These are phyloP conservation scores for Adrianichthys oophorus DNA, from an alignment of 2,797 vertebrate species.

Conservation along the genomic window DNA sequence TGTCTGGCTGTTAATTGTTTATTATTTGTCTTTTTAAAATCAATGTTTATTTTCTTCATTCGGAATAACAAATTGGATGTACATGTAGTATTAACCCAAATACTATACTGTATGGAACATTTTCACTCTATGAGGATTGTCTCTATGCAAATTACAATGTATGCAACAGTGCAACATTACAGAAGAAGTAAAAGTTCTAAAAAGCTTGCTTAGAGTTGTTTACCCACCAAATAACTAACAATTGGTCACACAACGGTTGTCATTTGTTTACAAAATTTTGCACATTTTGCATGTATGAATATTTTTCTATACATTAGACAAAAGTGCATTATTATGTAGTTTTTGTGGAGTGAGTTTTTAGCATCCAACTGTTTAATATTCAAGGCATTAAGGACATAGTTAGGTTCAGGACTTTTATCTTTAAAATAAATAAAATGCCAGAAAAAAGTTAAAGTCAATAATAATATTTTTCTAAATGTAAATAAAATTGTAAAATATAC, in stretches of 20 bases:
- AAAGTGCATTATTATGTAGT: not conserved
- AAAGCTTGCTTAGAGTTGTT: conserved; percentile 11
- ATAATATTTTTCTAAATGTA: too few relatives aligned
- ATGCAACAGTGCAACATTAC: not conserved
- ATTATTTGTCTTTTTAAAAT: conserved; percentile 4
- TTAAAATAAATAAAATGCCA: too few relatives aligned
- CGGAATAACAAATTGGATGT: too few relatives aligned
- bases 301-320: conserved; percentile 38
- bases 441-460: too few relatives aligned
- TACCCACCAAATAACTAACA: conserved; percentile 19
- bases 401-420: too few relatives aligned
- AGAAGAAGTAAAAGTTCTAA: conserved; percentile 1
- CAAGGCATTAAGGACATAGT: too few relatives aligned
- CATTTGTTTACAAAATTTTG: conserved; percentile 27
- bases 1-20: not conserved
- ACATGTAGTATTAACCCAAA: too few relatives aligned
- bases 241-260: conserved; percentile 31
- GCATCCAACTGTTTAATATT: too few relatives aligned
- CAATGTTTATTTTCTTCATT: too few relatives aligned
- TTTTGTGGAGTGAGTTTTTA: too few relatives aligned
- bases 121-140: not conserved
- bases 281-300: conserved; percentile 47
- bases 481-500: too few relatives aligned
- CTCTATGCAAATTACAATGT: not conserved
- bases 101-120: too few relatives aligned